Evolutionary conservation across 2,888 invertebrate genomes (phyloP).

Genomic region (Chelonus formosanus): DNA sequence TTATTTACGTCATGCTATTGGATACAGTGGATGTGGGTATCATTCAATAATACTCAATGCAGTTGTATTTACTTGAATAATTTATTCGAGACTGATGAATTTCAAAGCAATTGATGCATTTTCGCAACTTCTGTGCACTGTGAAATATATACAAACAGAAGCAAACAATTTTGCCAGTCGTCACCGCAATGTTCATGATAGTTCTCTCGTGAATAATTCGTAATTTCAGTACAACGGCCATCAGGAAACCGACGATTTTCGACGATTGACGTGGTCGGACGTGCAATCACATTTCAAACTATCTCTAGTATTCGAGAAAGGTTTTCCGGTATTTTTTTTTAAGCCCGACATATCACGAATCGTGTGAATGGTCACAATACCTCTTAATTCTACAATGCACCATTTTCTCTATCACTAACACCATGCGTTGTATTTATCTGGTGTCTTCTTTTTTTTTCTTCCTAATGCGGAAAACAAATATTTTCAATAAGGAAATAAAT

Average conservation of each 20-base stretch:
- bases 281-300: neutral
- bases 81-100: too few relatives aligned
- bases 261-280: constrained; percentile 45
- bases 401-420: too few relatives aligned
- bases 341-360: neutral
- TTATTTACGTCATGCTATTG: too few relatives aligned
- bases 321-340: neutral
- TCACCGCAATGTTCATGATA: constrained; percentile 19
- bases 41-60: too few relatives aligned
- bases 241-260: constrained; percentile 47
- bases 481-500: too few relatives aligned
- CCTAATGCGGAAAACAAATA: too few relatives aligned
- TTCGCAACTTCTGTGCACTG: neutral
- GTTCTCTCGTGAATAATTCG: constrained; percentile 33
- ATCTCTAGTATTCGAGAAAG: neutral
- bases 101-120: too few relatives aligned
- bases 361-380: too few relatives aligned
- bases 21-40: neutral
- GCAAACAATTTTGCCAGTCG: neutral
- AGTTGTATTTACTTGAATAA: too few relatives aligned
- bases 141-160: constrained; percentile 2
- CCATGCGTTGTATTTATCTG: too few relatives aligned
- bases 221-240: constrained; percentile 33
- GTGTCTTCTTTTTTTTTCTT: too few relatives aligned
- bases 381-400: too few relatives aligned